phyloP scores from a whole-genome alignment of 2,113 vertebrate genomes.

The Chlamydotis undulata region DNA sequence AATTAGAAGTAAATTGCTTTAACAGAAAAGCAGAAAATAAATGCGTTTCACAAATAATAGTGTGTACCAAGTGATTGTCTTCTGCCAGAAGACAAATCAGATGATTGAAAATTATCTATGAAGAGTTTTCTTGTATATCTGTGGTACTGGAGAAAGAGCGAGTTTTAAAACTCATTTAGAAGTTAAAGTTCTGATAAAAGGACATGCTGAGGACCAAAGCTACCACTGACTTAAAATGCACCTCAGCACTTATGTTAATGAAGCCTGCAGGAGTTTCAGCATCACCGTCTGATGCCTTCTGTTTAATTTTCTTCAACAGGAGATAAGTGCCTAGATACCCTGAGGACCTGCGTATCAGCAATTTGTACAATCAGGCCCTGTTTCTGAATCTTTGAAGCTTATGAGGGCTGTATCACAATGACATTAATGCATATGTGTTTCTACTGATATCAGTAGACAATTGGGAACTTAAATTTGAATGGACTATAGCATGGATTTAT shows the following conservation, averaged over 20 bases:
- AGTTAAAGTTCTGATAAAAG: neutral
- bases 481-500: too few species aligned
- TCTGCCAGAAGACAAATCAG: neutral
- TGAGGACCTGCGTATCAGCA: neutral
- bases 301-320: slow-evolving; percentile 15
- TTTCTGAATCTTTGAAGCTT: neutral
- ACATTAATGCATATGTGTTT: neutral
- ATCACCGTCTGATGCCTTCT: slow-evolving; percentile 37
- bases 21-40: neutral
- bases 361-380: neutral
- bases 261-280: slow-evolving; percentile 9
- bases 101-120: neutral
- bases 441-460: neutral
- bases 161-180: neutral
- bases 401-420: neutral
- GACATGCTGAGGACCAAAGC: neutral
- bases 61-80: neutral
- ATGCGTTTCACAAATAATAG: neutral
- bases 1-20: neutral
- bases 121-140: neutral
- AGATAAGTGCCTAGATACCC: slow-evolving; percentile 5
- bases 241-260: slow-evolving; percentile 23
- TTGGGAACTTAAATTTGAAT: neutral
- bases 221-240: neutral
- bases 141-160: neutral